phyloP scores from a whole-genome alignment of 2,797 vertebrate species.

The Amazona finschi region DNA sequence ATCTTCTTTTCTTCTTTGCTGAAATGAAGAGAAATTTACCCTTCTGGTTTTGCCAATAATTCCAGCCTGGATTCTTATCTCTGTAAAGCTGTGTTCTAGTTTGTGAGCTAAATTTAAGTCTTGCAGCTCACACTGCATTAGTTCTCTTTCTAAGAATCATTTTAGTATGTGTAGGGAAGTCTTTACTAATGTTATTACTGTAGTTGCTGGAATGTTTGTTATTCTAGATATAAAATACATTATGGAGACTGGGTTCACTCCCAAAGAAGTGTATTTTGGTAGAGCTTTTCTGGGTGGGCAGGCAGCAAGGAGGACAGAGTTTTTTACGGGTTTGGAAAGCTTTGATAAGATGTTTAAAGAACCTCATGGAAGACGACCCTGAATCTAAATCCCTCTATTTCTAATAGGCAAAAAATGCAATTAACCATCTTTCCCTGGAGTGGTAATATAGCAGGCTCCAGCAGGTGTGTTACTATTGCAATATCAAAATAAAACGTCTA shows the following conservation, averaged over 20 bases:
- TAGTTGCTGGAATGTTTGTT: background rate
- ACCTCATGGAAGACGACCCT: background rate
- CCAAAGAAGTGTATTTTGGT: background rate
- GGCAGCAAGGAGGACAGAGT: background rate
- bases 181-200: background rate
- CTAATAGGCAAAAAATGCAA: constrained; percentile 38
- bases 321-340: background rate
- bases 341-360: constrained; percentile 47
- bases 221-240: background rate
- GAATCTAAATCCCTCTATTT: constrained; percentile 18
- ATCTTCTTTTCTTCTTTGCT: background rate
- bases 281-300: background rate
- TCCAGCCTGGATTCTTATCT: background rate
- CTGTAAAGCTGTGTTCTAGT: background rate
- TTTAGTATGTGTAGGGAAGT: background rate
- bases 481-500: constrained; percentile 52
- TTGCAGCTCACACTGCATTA: background rate
- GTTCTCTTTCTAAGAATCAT: background rate
- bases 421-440: constrained; percentile 42
- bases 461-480: constrained; percentile 48
- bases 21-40: background rate
- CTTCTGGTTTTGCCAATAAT: background rate
- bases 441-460: background rate
- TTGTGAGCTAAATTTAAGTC: background rate
- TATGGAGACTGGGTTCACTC: background rate